phyloP scores from a whole-genome alignment of 1,140 invertebrate species.

The Calephelis virginiensis region DNA sequence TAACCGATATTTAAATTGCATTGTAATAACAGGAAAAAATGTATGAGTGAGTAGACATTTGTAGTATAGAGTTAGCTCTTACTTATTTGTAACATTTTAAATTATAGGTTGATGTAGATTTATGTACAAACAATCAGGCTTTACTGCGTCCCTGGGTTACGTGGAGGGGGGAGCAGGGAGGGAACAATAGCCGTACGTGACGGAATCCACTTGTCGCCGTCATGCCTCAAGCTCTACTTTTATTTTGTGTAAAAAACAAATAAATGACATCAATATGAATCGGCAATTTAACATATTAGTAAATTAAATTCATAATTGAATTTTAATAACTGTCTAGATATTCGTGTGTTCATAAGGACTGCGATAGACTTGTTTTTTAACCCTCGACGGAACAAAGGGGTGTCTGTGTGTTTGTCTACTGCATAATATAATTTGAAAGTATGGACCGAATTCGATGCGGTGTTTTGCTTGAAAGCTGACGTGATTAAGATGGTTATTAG shows the following conservation, averaged over 20 bases:
- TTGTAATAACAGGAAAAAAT: too few species aligned
- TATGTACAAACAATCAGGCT: slow-evolving; percentile 32
- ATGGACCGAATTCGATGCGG: too few species aligned
- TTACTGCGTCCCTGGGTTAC: slow-evolving; percentile 19
- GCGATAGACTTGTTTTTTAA: too few species aligned
- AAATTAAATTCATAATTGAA: not conserved
- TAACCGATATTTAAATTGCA: too few species aligned
- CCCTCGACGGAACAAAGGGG: too few species aligned
- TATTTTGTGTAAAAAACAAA: slow-evolving; percentile 8
- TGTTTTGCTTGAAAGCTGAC: too few species aligned
- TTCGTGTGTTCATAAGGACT: too few species aligned
- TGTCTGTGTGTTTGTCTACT: too few species aligned
- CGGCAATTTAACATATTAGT: not conserved
- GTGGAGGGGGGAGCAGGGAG: slow-evolving; percentile 23
- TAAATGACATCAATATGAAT: not conserved
- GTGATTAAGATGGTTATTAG: too few species aligned
- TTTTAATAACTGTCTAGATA: too few species aligned
- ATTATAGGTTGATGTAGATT: slow-evolving; percentile 17
- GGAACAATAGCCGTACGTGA: slow-evolving; percentile 67
- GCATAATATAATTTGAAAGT: too few species aligned
- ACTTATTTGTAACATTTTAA: not conserved
- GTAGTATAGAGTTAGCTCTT: not conserved
- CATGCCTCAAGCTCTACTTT: slow-evolving; percentile 41
- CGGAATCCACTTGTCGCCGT: slow-evolving; percentile 68
- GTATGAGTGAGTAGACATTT: too few species aligned